A percentile compares a stretch with the other conserved stretches of the same genome.
phyloP scores from a whole-genome alignment of 1,140 invertebrate species.

The Drosophila watanabei region DNA sequence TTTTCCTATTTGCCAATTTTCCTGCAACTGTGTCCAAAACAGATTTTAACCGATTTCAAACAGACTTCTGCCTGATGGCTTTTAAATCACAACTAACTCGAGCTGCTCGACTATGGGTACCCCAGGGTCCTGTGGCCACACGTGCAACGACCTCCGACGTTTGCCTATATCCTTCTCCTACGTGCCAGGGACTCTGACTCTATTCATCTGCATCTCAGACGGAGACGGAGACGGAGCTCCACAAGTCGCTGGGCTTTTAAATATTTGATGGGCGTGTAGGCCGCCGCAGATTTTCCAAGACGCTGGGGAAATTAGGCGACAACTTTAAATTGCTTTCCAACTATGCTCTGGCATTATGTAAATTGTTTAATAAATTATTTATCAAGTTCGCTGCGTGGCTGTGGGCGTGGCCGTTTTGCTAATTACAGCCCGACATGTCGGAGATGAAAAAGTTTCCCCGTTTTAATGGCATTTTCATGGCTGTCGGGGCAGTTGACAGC shows the following conservation, averaged over 20 bases:
- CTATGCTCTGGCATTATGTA: constrained; percentile 69
- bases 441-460: constrained; percentile 43
- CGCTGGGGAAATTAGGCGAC: constrained; percentile 73
- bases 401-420: constrained; percentile 44
- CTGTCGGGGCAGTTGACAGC: constrained; percentile 60
- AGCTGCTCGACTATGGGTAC: constrained; percentile 28
- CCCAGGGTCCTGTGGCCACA: constrained; percentile 28
- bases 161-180: constrained; percentile 8
- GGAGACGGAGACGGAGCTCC: constrained; percentile 13
- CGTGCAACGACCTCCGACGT: constrained; percentile 40
- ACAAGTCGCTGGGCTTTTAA: constrained; percentile 56
- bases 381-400: constrained; percentile 5
- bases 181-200: constrained; percentile 39
- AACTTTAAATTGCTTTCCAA: constrained; percentile 70
- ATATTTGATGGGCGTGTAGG: constrained; percentile 73
- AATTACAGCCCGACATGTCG: constrained; percentile 68
- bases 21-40: not conserved
- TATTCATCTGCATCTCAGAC: constrained; percentile 42
- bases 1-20: not conserved
- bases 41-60: not conserved
- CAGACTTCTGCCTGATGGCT: not conserved
- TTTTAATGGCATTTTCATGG: constrained; percentile 72
- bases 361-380: constrained; percentile 76
- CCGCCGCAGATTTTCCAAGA: constrained; percentile 64
- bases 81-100: constrained; percentile 40